phyloP scores from a whole-genome alignment of 1,140 invertebrate species.

The Pseudoatta argentina region DNA sequence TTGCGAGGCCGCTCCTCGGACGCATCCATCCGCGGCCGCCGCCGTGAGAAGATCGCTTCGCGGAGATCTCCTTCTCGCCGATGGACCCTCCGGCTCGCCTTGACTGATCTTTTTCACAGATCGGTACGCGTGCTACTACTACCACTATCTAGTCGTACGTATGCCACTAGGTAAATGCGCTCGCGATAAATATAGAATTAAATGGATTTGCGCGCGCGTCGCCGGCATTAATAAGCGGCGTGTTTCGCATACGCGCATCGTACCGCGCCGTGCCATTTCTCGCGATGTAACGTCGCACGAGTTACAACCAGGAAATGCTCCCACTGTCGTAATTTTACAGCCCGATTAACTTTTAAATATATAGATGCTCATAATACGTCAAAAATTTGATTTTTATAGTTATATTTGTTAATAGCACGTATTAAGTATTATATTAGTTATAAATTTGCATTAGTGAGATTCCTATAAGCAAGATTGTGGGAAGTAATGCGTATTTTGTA shows the following conservation, averaged over 20 bases:
- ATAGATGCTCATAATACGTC: too few species aligned
- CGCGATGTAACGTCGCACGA: not conserved
- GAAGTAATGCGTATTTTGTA: too few species aligned
- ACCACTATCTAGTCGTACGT: constrained; percentile 23
- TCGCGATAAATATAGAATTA: constrained; percentile 77
- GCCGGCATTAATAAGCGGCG: constrained; percentile 72
- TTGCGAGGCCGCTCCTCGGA: constrained; percentile 77
- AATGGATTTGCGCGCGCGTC: constrained; percentile 66
- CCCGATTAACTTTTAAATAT: constrained; percentile 1
- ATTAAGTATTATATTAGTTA: too few species aligned
- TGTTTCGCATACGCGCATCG: constrained; percentile 50
- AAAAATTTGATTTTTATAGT: too few species aligned
- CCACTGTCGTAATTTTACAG: constrained; percentile 29
- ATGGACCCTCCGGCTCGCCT: constrained; percentile 74
- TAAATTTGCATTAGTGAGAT: too few species aligned
- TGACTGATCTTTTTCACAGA: constrained; percentile 72
- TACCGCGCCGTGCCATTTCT: not conserved
- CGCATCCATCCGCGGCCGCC: constrained; percentile 30
- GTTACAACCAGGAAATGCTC: not conserved
- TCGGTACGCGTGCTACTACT: constrained; percentile 63
- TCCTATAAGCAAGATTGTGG: too few species aligned
- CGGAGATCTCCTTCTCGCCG: constrained; percentile 65
- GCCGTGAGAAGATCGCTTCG: constrained; percentile 79
- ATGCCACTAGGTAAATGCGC: constrained; percentile 64
- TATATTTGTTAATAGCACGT: too few species aligned